Evolutionary conservation across 2,113 vertebrate genomes (phyloP).

Genomic region (Paracanthobrama guichenoti): DNA sequence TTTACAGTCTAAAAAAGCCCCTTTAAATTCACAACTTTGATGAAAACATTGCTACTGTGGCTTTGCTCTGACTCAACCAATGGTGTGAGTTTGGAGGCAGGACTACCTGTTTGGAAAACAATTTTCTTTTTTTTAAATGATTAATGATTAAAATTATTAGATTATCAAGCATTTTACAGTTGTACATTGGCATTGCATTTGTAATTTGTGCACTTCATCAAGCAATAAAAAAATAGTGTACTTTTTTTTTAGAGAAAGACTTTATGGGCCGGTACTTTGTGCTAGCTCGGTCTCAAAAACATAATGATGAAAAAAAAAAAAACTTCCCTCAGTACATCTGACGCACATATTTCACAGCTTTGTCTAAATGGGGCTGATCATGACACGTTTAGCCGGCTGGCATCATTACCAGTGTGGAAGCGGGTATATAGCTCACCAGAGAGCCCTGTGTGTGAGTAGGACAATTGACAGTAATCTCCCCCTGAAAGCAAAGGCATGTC

Average conservation of each 20-base stretch:
- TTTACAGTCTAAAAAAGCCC: no score
- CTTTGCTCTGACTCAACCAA: not conserved
- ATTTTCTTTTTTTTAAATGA: not conserved
- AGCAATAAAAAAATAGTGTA: not conserved
- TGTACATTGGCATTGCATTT: not conserved
- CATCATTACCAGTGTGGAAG: conserved; percentile 38
- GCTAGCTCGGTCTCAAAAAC: not conserved
- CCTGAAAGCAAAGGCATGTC: conserved; percentile 55
- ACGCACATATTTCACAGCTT: conserved; percentile 35
- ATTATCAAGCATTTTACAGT: not conserved
- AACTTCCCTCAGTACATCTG: conserved; percentile 9
- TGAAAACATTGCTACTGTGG: not conserved
- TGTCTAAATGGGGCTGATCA: conserved; percentile 48
- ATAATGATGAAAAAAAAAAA: conserved; percentile 9
- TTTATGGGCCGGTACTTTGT: not conserved
- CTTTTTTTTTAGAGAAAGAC: not conserved
- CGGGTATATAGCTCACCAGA: conserved; percentile 22
- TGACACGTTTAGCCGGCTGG: conserved; percentile 35
- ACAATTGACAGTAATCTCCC: conserved; percentile 57
- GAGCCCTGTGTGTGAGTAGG: conserved; percentile 31
- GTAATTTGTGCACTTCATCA: not conserved
- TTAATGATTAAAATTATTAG: not conserved
- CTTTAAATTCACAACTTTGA: not conserved
- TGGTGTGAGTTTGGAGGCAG: not conserved
- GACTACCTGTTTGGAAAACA: not conserved